Conservation (phyloP, 2,888 invertebrate species). For the Nezara viridula region DNA sequence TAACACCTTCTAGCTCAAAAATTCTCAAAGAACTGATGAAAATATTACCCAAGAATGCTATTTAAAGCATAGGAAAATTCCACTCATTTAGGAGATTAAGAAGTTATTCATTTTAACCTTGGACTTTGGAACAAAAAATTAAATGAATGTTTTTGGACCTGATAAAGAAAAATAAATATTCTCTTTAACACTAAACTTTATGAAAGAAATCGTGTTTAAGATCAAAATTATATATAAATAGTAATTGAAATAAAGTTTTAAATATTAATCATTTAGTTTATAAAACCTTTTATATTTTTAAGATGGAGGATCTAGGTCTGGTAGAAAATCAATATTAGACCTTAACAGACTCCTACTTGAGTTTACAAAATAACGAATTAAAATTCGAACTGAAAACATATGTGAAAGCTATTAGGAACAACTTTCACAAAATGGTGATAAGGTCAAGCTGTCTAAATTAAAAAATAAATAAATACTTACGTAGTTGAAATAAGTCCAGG, state of each 20-base stretch:
- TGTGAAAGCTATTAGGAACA: not conserved
- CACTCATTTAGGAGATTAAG: constrained; percentile 32
- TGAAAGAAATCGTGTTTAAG: not conserved
- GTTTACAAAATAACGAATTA: not conserved
- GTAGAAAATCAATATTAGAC: constrained; percentile 55
- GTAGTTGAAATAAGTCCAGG: constrained; percentile 64
- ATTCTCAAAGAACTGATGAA: constrained; percentile 16
- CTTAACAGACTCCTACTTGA: constrained; percentile 6
- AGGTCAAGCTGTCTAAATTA: not conserved
- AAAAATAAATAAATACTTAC: constrained; percentile 60
- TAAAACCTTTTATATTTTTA: not conserved
- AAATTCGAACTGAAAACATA: not conserved
- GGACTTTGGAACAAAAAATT: constrained; percentile 54
- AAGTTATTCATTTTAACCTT: constrained; percentile 50
- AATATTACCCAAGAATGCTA: constrained; percentile 35
- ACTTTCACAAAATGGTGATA: constrained; percentile 41
- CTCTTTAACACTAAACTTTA: not conserved
- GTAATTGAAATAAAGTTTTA: not conserved
- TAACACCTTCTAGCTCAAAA: not conserved
- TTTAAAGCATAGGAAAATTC: constrained; percentile 55
- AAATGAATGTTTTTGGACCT: not conserved
- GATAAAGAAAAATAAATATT: constrained; percentile 45
- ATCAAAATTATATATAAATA: not conserved
- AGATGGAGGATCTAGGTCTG: constrained; percentile 47
- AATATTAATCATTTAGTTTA: not conserved